Evolutionary conservation across 2,113 vertebrate species (phyloP), one percentile per base, ranked within the genome.

Genomic region (Oreotrochilus melanogaster): DNA sequence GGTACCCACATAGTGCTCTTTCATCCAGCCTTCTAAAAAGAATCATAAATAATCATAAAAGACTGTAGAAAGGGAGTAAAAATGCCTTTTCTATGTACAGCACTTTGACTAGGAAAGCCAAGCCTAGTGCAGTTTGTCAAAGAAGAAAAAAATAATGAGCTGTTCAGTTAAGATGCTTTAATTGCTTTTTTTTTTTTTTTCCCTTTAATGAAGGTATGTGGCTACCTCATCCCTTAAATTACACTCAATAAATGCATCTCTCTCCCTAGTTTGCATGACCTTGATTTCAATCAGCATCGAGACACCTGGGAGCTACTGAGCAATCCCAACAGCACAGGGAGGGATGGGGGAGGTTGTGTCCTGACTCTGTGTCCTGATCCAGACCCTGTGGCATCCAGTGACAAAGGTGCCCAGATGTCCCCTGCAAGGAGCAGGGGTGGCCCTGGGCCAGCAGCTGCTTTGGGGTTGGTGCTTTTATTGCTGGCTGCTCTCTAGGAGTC

Each of bases 301-400:
- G 27, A n/a, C 11, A 11, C 12, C 10, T 5, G 21, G 4, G 21
- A 24, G 23, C 39, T 47, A 22, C 8, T 35, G 5, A 83, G 31
- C 7, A 7, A 10, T 43, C 65, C 14, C 16, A 37, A 33, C 8
- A 9, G 19, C 5, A 8, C 9, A n/a, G 31, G 8, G 56, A 48
- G 35, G 19, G 27, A 18, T 6, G 3, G 9, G 21, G 9, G 15
- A 72, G 35, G 35, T 37, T 37, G 35, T 37, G 35, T 37, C 35
- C 35, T 37, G 35, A 37, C 35, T 37, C 35, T 37, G 35, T 37
- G 35, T 37, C 35, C 39, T 2, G 21, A 4, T 18, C 3, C 18
- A n/a, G 53, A 3, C 14, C 6, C 21, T 1, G 2, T 2, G 6
- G 33, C 4, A 2, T 2, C 2, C 21, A 5, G 6, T 4, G 14